Conservation (phyloP, 1,140 invertebrate species). For the Bombus consobrinus region DNA sequence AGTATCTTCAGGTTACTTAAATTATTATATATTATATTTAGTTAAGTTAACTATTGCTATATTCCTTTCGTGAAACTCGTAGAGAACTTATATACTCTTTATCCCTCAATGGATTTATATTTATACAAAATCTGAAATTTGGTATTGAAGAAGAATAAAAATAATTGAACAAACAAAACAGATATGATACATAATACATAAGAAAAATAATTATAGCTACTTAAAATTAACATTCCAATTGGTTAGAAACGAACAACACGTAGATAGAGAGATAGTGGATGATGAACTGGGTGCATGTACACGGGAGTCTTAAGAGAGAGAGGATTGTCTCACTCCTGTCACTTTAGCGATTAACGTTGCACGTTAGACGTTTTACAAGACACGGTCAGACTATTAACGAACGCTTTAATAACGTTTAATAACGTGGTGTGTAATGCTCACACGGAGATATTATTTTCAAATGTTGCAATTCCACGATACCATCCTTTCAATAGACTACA, state of each 20-base stretch:
- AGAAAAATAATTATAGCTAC: not conserved
- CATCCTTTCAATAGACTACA: not conserved
- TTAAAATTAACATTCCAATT: not conserved
- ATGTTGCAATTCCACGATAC: not conserved
- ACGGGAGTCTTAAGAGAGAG: constrained; percentile 23
- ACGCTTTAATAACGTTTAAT: not conserved
- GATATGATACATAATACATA: too few species aligned
- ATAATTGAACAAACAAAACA: not conserved
- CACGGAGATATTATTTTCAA: constrained; percentile 18
- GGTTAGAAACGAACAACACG: not conserved
- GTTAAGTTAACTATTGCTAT: too few species aligned
- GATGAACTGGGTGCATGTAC: constrained; percentile 33
- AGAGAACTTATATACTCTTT: too few species aligned
- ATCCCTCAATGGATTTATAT: too few species aligned
- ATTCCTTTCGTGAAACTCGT: too few species aligned
- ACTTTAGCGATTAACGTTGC: constrained; percentile 25
- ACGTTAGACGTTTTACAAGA: not conserved
- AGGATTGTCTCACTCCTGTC: constrained; percentile 36
- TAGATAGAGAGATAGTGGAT: not conserved
- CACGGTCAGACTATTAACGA: constrained; percentile 11
- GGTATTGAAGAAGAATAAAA: not conserved
- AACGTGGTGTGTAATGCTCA: not conserved
- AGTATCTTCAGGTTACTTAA: too few species aligned
- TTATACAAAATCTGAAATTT: too few species aligned
- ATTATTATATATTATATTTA: too few species aligned